Evolutionary conservation across 2,797 vertebrate species (phyloP), one percentile per base, ranked within the genome.

Genomic region (Moxostoma hubbsi): DNA sequence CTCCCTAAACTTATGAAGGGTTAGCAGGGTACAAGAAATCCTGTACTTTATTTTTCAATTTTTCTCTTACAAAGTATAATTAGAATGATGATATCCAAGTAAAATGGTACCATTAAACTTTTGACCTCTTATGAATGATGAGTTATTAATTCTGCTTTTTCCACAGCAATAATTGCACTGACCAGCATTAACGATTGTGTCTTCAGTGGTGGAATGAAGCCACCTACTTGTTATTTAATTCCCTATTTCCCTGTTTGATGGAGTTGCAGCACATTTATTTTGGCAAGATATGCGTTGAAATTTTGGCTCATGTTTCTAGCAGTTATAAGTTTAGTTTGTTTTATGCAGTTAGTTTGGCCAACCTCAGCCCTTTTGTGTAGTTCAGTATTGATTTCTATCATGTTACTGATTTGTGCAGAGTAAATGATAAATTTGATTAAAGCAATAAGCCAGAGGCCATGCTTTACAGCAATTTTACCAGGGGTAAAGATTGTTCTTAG

Each of bases 91-190:
- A 73, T 49, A 66, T 73, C 65, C 69, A 66, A 65, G 61, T 79
- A 49, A 65, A 79, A 66, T 73, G 53, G 70, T 67, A 82, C 75
- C 50, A 66, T 77, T 70, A 77, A 73, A 72, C 67, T 78, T 66
- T 57, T 81, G 80, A 79, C 66, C 76, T 75, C 73, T 67, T 10
- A 68, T 53, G 57, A 78, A 69, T 78, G 59, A 68, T 61, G 64
- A 73, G 72, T 57, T 79, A 57, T 55, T 82, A 51, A 77, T 80
- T 73, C 55, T 75, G 49, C 49, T 54, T 62, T 62, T 24, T 75
- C 18, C 15, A 61, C 57, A 45, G 72, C 50, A 74, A 61, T 75
- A 81, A 81, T 54, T 81, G 77, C 45, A 55, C 10, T 18, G 46
- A 9, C 46, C 24, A 11, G 36, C 61, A 73, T 66, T 73, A 64